Evolutionary conservation across 2,888 invertebrate genomes (phyloP), one percentile per base, ranked within the genome.

Genomic region (Megastigmus dorsalis): DNA sequence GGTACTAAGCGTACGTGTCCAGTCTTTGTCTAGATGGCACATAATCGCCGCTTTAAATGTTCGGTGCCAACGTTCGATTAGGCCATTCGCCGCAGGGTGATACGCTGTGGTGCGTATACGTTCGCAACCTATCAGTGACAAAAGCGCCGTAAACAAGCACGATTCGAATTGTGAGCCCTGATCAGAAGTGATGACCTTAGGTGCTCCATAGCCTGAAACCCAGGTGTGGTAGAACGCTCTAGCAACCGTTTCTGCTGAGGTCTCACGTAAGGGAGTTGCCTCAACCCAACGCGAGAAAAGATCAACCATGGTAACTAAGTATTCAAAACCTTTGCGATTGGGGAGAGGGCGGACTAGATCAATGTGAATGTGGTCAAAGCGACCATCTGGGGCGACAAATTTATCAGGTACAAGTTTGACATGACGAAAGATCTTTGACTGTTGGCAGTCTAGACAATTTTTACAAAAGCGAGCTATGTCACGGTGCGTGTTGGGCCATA

Each of bases 151-250:
- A 65, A 80, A 81, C 9, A 82, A 60, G 15, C 52, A 7, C 0
- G 79, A 79, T 54, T 81, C 79, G 54, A 84, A 83, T 50, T 84
- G 80, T 2, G 79, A 48, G 2, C 83, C 84, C 68, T 81, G 82
- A 68, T 86, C 84, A 3, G 84, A 81, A 0, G 83, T 83, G 6
- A 85, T 76, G 9, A 66, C 45, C 4, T 43, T 50, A 0, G 85
- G 84, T 4, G 79, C 68, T 6, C 85, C 84, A 66, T 82, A 86
- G 3, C 83, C 75, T 0, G 82, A 50, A 1, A 86, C 76, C 84
- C 84, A 85, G n/a, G 69, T 54, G 0, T 28, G 26, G 41, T 79
- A 73, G 59, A 86, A 82, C 0, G 79, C 77, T n/a, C 63, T 55
- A 0, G 83, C 82, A 0, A 83, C 78, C 0, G 81, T 81, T 43